phyloP scores from a whole-genome alignment of 1,140 invertebrate genomes.

The Eupristina koningsbergeri region DNA sequence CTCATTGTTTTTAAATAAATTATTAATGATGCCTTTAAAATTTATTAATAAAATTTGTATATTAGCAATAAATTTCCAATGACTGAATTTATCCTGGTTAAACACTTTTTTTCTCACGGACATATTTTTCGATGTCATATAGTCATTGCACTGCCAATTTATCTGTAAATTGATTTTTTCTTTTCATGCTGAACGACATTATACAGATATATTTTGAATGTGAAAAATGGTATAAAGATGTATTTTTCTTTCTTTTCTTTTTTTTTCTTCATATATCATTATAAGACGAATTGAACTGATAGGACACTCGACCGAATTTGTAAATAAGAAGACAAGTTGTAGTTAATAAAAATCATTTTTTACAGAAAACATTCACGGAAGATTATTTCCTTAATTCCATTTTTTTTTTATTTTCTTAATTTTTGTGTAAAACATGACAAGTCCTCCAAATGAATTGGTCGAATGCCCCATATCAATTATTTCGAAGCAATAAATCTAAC shows the following conservation, averaged over 20 bases:
- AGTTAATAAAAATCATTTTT: constrained; percentile 12
- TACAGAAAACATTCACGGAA: constrained; percentile 38
- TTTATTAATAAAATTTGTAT: background rate
- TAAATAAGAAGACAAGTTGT: background rate
- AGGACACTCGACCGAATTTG: constrained; percentile 32
- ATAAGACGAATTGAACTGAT: constrained; percentile 13
- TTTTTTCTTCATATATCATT: constrained; percentile 28
- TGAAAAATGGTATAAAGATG: constrained; percentile 49
- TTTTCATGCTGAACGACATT: constrained; percentile 27
- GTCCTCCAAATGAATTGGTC: constrained; percentile 13
- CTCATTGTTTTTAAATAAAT: constrained; percentile 2
- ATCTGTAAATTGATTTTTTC: background rate
- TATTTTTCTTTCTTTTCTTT: constrained; percentile 38
- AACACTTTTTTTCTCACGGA: background rate
- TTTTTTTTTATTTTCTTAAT: constrained; percentile 10
- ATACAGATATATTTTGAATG: constrained; percentile 29
- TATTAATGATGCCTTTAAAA: background rate
- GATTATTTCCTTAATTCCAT: constrained; percentile 22
- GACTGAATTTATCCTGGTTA: background rate
- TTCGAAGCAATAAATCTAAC: constrained; percentile 48
- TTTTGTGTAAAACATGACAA: constrained; percentile 27
- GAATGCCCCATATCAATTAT: constrained; percentile 33
- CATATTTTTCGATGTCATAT: background rate
- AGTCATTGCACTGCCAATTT: constrained; percentile 19
- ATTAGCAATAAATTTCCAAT: background rate